Conservation (phyloP, 2,888 invertebrate genomes). For the Helicoverpa assulta region DNA sequence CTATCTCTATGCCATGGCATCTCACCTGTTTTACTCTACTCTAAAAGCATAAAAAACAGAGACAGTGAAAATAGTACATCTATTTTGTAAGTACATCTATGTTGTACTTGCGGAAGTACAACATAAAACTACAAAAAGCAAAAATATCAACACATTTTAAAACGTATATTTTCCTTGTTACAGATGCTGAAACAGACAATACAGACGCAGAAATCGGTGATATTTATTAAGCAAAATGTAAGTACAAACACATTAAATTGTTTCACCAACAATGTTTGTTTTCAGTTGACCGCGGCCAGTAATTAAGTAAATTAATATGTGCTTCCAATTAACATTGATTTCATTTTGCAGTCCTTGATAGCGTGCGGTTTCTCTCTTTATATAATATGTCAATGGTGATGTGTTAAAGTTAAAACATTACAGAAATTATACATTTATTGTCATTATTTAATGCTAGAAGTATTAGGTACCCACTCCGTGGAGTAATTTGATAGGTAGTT, state of each 20-base stretch:
- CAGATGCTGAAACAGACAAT: slow-evolving; percentile 85
- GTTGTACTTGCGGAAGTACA: no score
- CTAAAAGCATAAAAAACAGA: no score
- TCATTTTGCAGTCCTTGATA: slow-evolving; percentile 35
- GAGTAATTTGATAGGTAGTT: no score
- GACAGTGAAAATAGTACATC: no score
- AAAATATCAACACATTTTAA: not conserved
- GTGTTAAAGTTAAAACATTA: not conserved
- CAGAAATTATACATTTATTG: slow-evolving; percentile 1
- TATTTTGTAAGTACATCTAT: no score
- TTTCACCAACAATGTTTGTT: slow-evolving; percentile 27
- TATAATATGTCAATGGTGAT: slow-evolving; percentile 15
- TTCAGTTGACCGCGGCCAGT: slow-evolving; percentile 23
- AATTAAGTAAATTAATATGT: slow-evolving; percentile 42
- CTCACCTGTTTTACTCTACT: no score
- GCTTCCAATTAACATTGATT: slow-evolving; percentile 45
- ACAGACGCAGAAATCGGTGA: slow-evolving; percentile 76
- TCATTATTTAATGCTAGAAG: not conserved
- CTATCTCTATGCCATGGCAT: no score
- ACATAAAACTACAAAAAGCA: no score
- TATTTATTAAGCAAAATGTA: slow-evolving; percentile 84
- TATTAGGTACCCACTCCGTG: no score
- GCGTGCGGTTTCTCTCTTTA: slow-evolving; percentile 35
- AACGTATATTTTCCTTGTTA: slow-evolving; percentile 70
- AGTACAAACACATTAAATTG: slow-evolving; percentile 65